Conservation (phyloP, 92 coral and sea anemone genomes). For the Meandrina meandrites region DNA sequence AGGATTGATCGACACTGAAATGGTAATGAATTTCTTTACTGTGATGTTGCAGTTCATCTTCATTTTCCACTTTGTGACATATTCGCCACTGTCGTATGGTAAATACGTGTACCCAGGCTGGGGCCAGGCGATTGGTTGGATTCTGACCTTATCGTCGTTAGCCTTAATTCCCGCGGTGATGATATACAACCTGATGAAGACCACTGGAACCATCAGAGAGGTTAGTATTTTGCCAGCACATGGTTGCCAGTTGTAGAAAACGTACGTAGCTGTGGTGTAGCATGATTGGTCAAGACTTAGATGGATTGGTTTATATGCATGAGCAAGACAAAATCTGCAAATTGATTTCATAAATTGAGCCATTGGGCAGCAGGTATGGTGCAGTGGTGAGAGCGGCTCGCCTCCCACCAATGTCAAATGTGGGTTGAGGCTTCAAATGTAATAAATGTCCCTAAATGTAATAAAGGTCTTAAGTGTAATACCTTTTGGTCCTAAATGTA, state of each 20-base stretch:
- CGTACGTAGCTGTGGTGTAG: not conserved
- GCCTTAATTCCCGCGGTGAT: constrained; percentile 30
- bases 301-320: too few species aligned
- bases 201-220: constrained; percentile 36
- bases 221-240: not conserved
- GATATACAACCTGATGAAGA: constrained; percentile 27
- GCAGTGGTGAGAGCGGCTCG: too few species aligned
- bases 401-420: too few species aligned
- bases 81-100: constrained; percentile 70
- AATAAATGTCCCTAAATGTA: too few species aligned
- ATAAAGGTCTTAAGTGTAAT: too few species aligned
- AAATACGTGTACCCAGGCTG: constrained; percentile 33
- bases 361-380: too few species aligned
- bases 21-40: not conserved
- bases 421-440: too few species aligned
- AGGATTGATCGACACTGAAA: not conserved
- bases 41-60: constrained; percentile 56
- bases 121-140: constrained; percentile 44
- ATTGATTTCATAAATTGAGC: too few species aligned
- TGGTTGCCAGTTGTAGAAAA: not conserved
- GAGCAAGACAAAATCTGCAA: too few species aligned
- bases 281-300: not conserved
- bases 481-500: too few species aligned
- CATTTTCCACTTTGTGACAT: constrained; percentile 82
- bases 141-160: constrained; percentile 27